phyloP scores from a whole-genome alignment of 2,113 vertebrate species.

The Mixornis gularis region DNA sequence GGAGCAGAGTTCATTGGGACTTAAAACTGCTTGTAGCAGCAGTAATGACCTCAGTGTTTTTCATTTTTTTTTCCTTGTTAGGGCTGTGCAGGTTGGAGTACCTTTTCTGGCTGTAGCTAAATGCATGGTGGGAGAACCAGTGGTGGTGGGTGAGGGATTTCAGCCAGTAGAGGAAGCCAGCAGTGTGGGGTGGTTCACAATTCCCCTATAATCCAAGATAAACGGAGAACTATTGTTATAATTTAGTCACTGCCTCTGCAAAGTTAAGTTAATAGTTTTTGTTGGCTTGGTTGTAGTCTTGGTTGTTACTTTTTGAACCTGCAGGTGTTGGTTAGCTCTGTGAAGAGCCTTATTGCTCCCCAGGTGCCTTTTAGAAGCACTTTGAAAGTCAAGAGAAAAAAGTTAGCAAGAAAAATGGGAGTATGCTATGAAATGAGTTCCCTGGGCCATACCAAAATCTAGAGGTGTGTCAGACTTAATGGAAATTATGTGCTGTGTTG shows the following conservation, averaged over 20 bases:
- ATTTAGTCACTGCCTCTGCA: constrained; percentile 31
- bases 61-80: not conserved
- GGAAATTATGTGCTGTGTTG: not conserved
- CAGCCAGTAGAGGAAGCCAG: not conserved
- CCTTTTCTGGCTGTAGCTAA: not conserved
- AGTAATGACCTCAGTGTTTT: not conserved
- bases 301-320: constrained; percentile 48
- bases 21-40: not conserved
- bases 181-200: not conserved
- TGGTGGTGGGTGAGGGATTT: not conserved
- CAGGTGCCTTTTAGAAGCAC: not conserved
- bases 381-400: not conserved
- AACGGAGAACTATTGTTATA: not conserved
- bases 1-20: not conserved
- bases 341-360: not conserved
- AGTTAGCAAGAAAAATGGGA: not conserved
- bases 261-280: constrained; percentile 31
- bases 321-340: constrained; percentile 8
- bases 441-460: not conserved
- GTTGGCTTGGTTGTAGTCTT: not conserved
- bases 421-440: not conserved
- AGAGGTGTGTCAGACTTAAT: not conserved
- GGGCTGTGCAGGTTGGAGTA: not conserved
- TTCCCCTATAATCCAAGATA: not conserved
- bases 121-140: not conserved